Evolutionary conservation across 2,113 vertebrate genomes (phyloP).

Genomic region (Halichoeres trimaculatus): DNA sequence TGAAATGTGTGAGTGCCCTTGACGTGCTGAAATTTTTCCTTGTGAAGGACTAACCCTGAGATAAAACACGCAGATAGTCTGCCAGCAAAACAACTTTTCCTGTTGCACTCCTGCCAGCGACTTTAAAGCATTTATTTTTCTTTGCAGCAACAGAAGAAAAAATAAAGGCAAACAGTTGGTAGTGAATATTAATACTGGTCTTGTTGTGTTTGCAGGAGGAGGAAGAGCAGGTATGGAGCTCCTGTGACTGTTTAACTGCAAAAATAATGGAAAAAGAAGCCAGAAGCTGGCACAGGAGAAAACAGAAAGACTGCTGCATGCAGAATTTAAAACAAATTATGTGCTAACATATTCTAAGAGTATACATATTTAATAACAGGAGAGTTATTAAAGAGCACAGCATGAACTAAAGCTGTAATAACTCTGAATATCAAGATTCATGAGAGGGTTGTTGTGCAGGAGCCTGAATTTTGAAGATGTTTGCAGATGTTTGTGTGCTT

Average conservation of each 20-base stretch:
- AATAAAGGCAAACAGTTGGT: background rate
- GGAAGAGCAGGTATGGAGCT: background rate
- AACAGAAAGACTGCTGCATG: background rate
- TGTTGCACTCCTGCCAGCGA: background rate
- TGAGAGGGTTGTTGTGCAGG: background rate
- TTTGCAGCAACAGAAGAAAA: background rate
- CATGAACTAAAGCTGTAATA: background rate
- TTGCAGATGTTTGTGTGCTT: background rate
- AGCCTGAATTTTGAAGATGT: background rate
- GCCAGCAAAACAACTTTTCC: conserved; percentile 4
- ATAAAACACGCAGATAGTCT: background rate
- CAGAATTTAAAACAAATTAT: background rate
- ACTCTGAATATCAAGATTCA: background rate
- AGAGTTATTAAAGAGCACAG: background rate
- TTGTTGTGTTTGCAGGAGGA: conserved; percentile 1
- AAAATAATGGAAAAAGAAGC: background rate
- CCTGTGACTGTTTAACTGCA: conserved; percentile 11
- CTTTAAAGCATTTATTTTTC: conserved; percentile 3
- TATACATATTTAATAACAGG: background rate
- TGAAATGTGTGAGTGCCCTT: conserved; percentile 34
- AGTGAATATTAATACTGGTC: conserved; percentile 8
- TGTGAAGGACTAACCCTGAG: background rate
- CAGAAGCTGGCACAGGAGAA: background rate
- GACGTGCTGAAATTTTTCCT: conserved; percentile 8
- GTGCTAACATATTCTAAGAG: background rate